Conservation (phyloP, 2,797 vertebrate species). For the Gymnocypris eckloni region DNA sequence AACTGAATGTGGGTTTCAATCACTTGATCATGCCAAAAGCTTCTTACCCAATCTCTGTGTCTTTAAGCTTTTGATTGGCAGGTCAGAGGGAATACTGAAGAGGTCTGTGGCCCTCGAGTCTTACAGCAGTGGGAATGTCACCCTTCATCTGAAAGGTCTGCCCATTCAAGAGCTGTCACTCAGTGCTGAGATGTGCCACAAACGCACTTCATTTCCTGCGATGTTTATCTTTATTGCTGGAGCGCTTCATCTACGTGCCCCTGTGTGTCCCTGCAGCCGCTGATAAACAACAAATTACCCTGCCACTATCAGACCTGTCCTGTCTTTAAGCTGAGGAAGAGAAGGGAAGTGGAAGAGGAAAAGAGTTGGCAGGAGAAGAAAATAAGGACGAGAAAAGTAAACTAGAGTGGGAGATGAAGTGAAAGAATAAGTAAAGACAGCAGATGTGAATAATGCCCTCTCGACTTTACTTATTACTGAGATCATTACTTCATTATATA, state of each 20-base stretch:
- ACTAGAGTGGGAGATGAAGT: background rate
- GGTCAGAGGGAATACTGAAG: conserved; percentile 21
- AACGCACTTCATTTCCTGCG: conserved; percentile 63
- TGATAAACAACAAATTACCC: conserved; percentile 53
- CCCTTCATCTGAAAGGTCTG: conserved; percentile 48
- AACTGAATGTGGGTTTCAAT: conserved; percentile 10
- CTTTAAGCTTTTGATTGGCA: conserved; percentile 35
- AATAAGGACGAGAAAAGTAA: conserved; percentile 61
- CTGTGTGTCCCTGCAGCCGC: conserved; percentile 11
- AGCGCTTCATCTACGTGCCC: conserved; percentile 49
- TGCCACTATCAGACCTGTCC: conserved; percentile 33
- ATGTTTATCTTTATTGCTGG: conserved; percentile 79
- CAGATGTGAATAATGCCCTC: background rate
- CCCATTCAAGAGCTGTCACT: conserved; percentile 20
- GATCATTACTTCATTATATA: background rate
- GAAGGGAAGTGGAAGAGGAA: background rate
- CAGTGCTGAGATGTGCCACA: conserved; percentile 48
- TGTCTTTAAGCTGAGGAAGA: background rate
- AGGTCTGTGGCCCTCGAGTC: conserved; percentile 27
- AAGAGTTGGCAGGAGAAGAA: conserved; percentile 62
- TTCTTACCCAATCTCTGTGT: background rate
- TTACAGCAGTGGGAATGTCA: conserved; percentile 34
- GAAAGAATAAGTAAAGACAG: conserved; percentile 2
- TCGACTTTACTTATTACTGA: background rate
- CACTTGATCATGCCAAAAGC: conserved; percentile 3